Evolutionary conservation across 2,888 invertebrate species (phyloP).

Genomic region (Drosophila picticornis): DNA sequence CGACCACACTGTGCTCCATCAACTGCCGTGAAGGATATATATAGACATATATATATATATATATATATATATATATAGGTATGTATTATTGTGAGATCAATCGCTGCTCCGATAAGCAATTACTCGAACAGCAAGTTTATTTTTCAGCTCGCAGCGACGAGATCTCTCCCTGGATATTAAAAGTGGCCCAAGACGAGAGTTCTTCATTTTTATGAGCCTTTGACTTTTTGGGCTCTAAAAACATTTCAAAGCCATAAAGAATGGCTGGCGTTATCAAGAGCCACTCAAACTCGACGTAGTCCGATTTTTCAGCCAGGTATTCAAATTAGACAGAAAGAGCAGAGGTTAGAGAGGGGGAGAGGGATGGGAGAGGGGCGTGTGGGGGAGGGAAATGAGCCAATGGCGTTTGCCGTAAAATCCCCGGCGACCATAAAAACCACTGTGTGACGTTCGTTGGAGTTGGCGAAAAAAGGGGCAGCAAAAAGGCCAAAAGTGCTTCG

Average conservation of each 20-base stretch:
- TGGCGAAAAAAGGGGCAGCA: constrained; percentile 34
- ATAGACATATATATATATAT: neutral
- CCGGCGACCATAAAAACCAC: constrained; percentile 74
- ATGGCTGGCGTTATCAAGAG: constrained; percentile 71
- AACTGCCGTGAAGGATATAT: constrained; percentile 7
- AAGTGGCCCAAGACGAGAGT: constrained; percentile 31
- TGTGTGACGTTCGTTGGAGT: constrained; percentile 37
- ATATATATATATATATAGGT: neutral
- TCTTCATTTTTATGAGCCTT: constrained; percentile 64
- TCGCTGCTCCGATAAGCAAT: constrained; percentile 53
- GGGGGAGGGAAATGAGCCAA: constrained; percentile 66
- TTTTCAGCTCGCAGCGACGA: constrained; percentile 2
- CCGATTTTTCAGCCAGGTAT: constrained; percentile 66
- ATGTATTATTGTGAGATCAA: constrained; percentile 28
- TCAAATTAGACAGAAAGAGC: constrained; percentile 63
- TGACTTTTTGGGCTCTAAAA: constrained; percentile 57
- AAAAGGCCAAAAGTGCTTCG: constrained; percentile 69
- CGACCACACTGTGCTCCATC: constrained; percentile 32
- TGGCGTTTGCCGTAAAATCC: constrained; percentile 67
- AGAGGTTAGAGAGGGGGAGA: neutral
- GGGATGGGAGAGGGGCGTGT: accelerated
- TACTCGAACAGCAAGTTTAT: constrained; percentile 32
- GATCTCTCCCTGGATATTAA: constrained; percentile 55
- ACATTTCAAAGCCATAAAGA: constrained; percentile 78
- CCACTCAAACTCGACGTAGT: constrained; percentile 25